phyloP scores from a whole-genome alignment of 2,113 vertebrate genomes.

The Gavialis gangeticus region DNA sequence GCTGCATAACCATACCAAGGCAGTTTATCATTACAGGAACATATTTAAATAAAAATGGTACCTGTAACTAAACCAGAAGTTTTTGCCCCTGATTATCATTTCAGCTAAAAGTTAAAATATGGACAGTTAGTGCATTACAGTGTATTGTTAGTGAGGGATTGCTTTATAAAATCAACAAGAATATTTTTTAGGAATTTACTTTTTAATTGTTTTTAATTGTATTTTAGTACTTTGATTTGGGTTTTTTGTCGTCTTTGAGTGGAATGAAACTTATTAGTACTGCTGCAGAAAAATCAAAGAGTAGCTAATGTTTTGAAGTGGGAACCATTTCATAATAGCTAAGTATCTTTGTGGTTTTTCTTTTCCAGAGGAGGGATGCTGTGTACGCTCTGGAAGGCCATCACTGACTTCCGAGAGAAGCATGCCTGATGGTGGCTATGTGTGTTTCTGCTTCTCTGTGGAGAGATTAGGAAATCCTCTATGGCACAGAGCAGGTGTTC shows the following conservation, averaged over 20 bases:
- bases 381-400: conserved; percentile 95
- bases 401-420: conserved; percentile 89
- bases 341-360: conserved; percentile 33
- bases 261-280: neutral
- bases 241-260: neutral
- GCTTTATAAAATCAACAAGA: neutral
- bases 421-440: conserved; percentile 75
- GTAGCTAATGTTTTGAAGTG: neutral
- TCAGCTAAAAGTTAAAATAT: neutral
- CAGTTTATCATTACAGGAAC: neutral
- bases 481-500: conserved; percentile 70
- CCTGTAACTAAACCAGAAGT: neutral
- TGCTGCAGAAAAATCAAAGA: neutral
- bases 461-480: conserved; percentile 54
- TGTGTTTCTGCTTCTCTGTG: conserved; percentile 20
- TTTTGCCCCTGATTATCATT: neutral
- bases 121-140: too few species aligned
- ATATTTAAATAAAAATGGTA: neutral
- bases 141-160: neutral
- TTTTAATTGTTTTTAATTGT: neutral
- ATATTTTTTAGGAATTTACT: conserved; percentile 34
- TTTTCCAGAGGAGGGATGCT: conserved; percentile 91
- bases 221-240: conserved; percentile 54
- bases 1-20: neutral
- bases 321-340: neutral